Evolutionary conservation across 2,888 invertebrate genomes (phyloP), one percentile per base, ranked within the genome.

Genomic region (Incurvaria masculella): DNA sequence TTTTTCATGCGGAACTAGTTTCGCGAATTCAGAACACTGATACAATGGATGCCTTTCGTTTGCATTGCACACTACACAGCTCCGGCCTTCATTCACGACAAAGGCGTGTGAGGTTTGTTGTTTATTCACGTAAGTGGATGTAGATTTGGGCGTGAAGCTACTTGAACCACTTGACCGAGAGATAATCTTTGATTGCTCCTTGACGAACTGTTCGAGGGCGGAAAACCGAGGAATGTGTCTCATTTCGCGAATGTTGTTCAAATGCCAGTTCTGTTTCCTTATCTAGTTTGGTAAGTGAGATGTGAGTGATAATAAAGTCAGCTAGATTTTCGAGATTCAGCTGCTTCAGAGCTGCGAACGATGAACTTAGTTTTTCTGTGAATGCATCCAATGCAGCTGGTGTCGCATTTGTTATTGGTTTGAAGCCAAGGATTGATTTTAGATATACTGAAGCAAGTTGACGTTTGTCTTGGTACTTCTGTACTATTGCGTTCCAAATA

Each of bases 261-360:
- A 33, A 33, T 11, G 33, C 4, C 8, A 33, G 4, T 14, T 14
- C 14, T 8, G 33, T 33, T 33, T 61, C 5, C 53, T 63, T 19
- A 57, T 58, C 48, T 48, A 52, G 46, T 50, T 53, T 53, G 50
- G 46, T 42, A 38, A 53, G 51, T 20, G 47, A 45, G 19, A 51
- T 50, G 39, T 51, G 42, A 47, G 51, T 53, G 42, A 56, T 55
- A 33, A 52, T 55, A 18, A 57, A 46, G 21, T 46, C 46, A 10
- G 46, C 14, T 14, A 46, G 39, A 41, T 46, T 21, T 18, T 21
- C 16, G 14, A 46, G 19, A n/a, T 38, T 18, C 17, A 46, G 20
- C 14, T 21, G 41, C 20, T 40, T 33, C 3, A 46, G 23, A 23
- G 46, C 46, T 17, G 46, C 39, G 4, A 20, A 39, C n/a, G 46